phyloP scores from a whole-genome alignment of 2,113 vertebrate genomes.

The Amblyornis subalaris region DNA sequence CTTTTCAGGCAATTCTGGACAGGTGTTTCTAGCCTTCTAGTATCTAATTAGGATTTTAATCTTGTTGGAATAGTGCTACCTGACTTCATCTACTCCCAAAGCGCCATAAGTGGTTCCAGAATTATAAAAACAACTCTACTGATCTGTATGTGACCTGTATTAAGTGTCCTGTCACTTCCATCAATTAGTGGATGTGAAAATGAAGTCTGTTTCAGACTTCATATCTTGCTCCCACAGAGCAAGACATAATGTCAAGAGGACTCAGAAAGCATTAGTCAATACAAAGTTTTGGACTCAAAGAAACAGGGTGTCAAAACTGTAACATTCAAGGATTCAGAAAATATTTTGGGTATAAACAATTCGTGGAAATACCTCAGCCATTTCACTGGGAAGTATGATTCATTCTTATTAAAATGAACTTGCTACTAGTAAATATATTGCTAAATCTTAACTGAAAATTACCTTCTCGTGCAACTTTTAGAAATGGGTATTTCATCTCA shows the following conservation, averaged over 20 bases:
- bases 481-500: background rate
- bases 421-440: background rate
- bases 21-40: background rate
- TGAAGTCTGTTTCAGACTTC: background rate
- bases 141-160: background rate
- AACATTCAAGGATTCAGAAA: background rate
- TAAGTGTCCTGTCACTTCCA: background rate
- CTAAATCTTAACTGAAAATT: background rate
- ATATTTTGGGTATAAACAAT: background rate
- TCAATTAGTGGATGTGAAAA: background rate
- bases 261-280: background rate
- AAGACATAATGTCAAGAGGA: background rate
- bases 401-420: background rate
- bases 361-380: conserved; percentile 1
- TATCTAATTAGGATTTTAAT: background rate
- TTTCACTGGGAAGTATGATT: background rate
- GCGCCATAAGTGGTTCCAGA: background rate
- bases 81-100: background rate
- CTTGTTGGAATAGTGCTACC: background rate
- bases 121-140: background rate
- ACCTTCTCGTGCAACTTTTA: background rate
- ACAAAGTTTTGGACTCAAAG: background rate
- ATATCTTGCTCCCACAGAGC: background rate
- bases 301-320: background rate
- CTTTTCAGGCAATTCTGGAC: background rate